These are phyloP conservation scores for Alviniconcha marisindica DNA, from an alignment of 1,140 invertebrate species.

Conservation along the genomic window DNA sequence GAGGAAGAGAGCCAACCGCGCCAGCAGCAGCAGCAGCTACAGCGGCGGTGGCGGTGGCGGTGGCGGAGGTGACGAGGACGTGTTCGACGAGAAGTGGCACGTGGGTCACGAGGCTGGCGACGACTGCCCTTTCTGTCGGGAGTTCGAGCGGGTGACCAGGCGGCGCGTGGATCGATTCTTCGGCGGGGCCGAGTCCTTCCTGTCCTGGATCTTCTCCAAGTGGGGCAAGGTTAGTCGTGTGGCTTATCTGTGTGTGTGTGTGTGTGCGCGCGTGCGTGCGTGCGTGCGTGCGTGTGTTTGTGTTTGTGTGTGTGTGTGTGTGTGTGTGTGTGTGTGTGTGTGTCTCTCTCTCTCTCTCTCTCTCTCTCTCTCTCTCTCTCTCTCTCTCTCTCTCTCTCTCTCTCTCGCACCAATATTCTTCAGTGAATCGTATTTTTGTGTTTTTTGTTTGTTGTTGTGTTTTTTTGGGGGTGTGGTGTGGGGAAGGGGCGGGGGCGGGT, in stretches of 20 bases:
- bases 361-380: not conserved
- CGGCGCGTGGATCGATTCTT: conserved; percentile 13
- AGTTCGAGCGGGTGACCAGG: conserved; percentile 21
- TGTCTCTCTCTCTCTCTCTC: not conserved
- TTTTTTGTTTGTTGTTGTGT: too few relatives aligned
- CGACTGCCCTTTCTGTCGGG: conserved; percentile 16
- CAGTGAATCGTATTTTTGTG: too few relatives aligned
- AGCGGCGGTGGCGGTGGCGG: not conserved
- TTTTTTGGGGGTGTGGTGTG: too few relatives aligned
- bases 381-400: not conserved
- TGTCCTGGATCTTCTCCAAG: conserved; percentile 35
- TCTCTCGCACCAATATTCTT: too few relatives aligned
- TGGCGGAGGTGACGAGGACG: not conserved
- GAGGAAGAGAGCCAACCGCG: not conserved
- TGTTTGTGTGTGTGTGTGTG: not conserved
- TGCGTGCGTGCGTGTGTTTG: not conserved
- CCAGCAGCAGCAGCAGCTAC: not conserved
- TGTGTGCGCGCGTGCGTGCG: not conserved
- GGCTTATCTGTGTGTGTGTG: not conserved
- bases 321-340: conserved; percentile 17
- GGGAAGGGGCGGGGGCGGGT: too few relatives aligned
- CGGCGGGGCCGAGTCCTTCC: conserved; percentile 30
- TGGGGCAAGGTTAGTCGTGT: conserved; percentile 29
- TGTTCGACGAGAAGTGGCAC: conserved; percentile 31
- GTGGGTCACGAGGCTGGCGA: not conserved